A percentile compares a stretch with the other conserved stretches of the same genome.
phyloP scores from a whole-genome alignment of 2,888 invertebrate genomes.

The Lasioglossum villosulum region DNA sequence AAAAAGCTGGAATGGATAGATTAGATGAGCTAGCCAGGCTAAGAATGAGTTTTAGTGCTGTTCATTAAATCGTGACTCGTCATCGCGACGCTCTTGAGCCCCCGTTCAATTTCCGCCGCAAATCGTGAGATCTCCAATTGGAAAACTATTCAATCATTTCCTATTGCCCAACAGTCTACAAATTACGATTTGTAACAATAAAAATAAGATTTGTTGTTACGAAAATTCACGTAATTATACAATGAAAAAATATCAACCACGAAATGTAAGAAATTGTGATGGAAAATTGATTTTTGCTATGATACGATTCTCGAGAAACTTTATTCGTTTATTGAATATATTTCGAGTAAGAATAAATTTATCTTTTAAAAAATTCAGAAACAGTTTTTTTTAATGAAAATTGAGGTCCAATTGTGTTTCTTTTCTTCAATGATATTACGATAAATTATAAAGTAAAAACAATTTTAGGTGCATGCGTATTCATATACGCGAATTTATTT shows the following conservation, averaged over 20 bases:
- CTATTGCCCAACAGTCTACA: background rate
- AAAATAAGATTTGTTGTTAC: too few species aligned
- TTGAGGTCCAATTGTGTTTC: too few species aligned
- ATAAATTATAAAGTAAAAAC: too few species aligned
- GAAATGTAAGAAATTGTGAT: background rate
- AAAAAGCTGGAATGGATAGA: conserved; percentile 38
- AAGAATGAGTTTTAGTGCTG: conserved; percentile 47
- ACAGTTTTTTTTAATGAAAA: too few species aligned
- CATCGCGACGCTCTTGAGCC: conserved; percentile 28
- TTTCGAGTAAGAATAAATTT: too few species aligned
- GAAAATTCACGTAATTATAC: background rate
- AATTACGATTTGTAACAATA: too few species aligned
- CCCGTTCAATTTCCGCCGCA: conserved; percentile 38
- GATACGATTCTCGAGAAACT: background rate
- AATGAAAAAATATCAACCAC: too few species aligned
- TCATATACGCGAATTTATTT: too few species aligned
- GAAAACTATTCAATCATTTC: background rate
- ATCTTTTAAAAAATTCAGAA: too few species aligned
- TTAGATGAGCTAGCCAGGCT: conserved; percentile 58
- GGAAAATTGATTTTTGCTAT: background rate
- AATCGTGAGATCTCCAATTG: background rate
- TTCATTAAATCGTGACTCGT: conserved; percentile 61
- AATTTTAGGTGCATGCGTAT: too few species aligned
- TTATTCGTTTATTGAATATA: background rate
- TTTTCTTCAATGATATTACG: too few species aligned